Conservation (phyloP, 1,140 invertebrate genomes). For the Babylonia areolata region DNA sequence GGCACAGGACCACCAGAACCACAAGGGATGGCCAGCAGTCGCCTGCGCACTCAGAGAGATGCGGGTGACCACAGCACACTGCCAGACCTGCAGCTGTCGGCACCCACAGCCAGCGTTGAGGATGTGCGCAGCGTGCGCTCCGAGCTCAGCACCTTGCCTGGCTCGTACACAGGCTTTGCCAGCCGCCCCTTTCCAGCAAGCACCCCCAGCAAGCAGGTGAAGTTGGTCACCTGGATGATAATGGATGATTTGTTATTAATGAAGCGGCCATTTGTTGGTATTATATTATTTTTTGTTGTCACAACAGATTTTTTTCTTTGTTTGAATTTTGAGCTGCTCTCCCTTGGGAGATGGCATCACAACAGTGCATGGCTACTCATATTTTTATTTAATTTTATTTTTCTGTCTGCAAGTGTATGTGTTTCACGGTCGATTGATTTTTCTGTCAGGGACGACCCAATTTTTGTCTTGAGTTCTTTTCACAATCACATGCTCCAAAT, state of each 20-base stretch:
- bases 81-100: not conserved
- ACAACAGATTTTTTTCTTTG: not conserved
- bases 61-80: not conserved
- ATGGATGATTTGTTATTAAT: too few species aligned
- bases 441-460: too few species aligned
- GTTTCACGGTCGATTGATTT: too few species aligned
- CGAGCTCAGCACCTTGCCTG: conserved; percentile 62
- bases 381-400: too few species aligned
- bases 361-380: too few species aligned
- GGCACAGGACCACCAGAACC: not conserved
- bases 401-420: too few species aligned
- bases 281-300: too few species aligned
- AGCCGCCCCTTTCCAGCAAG: conserved; percentile 58
- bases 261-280: too few species aligned
- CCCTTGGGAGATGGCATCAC: too few species aligned
- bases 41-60: not conserved
- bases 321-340: not conserved
- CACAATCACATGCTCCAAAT: too few species aligned
- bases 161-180: conserved; percentile 67
- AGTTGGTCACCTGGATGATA: too few species aligned
- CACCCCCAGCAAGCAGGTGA: conserved; percentile 59
- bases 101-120: not conserved
- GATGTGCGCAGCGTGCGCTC: conserved; percentile 60
- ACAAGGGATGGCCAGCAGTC: not conserved
- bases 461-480: too few species aligned